Conservation (phyloP, 2,113 vertebrate genomes). For the Proterorhinus semilunaris region DNA sequence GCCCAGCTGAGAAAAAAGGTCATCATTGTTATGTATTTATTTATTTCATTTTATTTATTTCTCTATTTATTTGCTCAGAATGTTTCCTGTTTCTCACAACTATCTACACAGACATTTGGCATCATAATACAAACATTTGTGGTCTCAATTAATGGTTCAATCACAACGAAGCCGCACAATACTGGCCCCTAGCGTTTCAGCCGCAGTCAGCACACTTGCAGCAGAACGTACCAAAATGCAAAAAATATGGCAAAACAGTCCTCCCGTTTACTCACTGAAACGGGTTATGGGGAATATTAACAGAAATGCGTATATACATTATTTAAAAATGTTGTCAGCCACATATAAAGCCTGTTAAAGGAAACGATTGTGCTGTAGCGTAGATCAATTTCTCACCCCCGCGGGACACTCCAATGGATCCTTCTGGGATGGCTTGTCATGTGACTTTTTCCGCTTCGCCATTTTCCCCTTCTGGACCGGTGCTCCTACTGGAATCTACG, state of each 20-base stretch:
- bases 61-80: too few species aligned
- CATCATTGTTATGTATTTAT: too few species aligned
- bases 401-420: conserved; percentile 41
- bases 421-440: conserved; percentile 59
- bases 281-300: neutral
- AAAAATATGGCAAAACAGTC: neutral
- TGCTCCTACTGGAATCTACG: conserved; percentile 21
- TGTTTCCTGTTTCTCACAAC: too few species aligned
- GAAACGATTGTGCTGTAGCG: neutral
- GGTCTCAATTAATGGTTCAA: conserved; percentile 28
- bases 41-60: too few species aligned
- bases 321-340: neutral
- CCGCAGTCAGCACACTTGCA: conserved; percentile 68
- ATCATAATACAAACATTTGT: neutral
- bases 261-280: neutral
- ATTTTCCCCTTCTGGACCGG: conserved; percentile 78
- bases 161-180: neutral
- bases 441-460: conserved; percentile 80
- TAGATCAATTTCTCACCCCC: conserved; percentile 23
- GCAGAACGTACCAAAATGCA: conserved; percentile 64
- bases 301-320: neutral
- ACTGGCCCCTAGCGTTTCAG: conserved; percentile 43
- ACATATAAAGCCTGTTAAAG: neutral
- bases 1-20: too few species aligned
- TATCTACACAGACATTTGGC: too few species aligned